Base-by-base conservation (phyloP, 2,888 invertebrate genomes). In the Campoletis raptor region DNA sequence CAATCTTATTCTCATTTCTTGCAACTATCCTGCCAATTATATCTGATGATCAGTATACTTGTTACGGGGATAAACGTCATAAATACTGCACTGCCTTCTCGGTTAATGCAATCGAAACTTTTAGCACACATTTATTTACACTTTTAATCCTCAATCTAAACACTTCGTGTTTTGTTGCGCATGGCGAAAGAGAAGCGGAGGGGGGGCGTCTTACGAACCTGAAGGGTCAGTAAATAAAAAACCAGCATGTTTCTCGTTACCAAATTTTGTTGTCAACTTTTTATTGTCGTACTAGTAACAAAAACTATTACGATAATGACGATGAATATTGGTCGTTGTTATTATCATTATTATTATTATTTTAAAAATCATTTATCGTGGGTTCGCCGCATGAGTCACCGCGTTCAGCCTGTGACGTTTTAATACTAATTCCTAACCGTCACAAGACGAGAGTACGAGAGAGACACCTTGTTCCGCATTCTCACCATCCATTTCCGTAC, bases 391-490 rank as follows among this genome's bases (percentile, higher is more conserved):
- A 70, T 82, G 82, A 85, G 54, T 85, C 82, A 85, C 64, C 74
- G 52, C 74, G 52, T 12, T 79, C 12, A 61, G 64, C 74, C 70
- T 64, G 45, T 85, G 85, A 85, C 79, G 85, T 76, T 40, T 70
- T 64, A 73, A 2, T 64, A 18, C n/a, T 66, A 15, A 73, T 24
- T 73, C 12, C 61, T 52, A 85, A 70, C 21, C 77, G 81, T 82
- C 78, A 73, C 52, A 24, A 73, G 52, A 73, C 52, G 42, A 73
- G 52, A 24, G 45, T 9, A 6, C 24, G 48, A 40, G 52, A 54
- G 70, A 70, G 82, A 79, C 78, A 66, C 15, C 69, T 74, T 76
- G 73, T 82, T 85, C 85, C 85, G 82, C 79, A 79, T 82, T 83
- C 79, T 83, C 76, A 18, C 70, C 69, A 67, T 42, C 37, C 45